Conservation (phyloP, 2,113 vertebrate species). For the Psophia crepitans region DNA sequence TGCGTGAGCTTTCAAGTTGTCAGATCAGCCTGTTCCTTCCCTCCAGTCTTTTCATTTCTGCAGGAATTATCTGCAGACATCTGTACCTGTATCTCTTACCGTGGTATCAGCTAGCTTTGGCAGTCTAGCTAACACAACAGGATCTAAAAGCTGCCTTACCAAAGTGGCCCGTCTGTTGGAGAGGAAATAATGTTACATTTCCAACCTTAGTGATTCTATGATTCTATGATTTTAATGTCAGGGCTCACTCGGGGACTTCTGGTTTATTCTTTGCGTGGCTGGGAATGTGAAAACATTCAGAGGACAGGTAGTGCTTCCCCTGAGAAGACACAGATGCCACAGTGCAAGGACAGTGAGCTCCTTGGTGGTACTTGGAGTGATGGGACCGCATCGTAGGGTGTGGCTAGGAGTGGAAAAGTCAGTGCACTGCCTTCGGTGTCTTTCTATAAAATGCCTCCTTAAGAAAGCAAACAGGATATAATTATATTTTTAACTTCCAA, state of each 20-base stretch:
- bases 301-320: neutral
- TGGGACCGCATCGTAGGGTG: neutral
- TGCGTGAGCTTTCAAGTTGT: neutral
- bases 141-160: neutral
- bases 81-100: neutral
- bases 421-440: neutral
- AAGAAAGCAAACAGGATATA: neutral
- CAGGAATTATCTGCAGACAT: neutral
- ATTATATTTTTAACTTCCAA: neutral
- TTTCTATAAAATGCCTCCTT: neutral
- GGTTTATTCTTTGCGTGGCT: neutral
- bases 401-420: neutral
- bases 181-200: neutral
- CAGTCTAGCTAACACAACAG: neutral
- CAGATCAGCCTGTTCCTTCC: neutral
- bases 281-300: neutral
- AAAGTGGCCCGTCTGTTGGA: neutral
- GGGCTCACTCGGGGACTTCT: neutral
- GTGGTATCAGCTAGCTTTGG: neutral
- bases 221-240: constrained; percentile 9
- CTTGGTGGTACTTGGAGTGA: neutral
- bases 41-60: constrained; percentile 3
- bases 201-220: no score
- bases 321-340: neutral
- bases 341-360: neutral